Base-by-base conservation (phyloP, 2,888 invertebrate genomes). In the Pristionchus exspectatus region DNA sequence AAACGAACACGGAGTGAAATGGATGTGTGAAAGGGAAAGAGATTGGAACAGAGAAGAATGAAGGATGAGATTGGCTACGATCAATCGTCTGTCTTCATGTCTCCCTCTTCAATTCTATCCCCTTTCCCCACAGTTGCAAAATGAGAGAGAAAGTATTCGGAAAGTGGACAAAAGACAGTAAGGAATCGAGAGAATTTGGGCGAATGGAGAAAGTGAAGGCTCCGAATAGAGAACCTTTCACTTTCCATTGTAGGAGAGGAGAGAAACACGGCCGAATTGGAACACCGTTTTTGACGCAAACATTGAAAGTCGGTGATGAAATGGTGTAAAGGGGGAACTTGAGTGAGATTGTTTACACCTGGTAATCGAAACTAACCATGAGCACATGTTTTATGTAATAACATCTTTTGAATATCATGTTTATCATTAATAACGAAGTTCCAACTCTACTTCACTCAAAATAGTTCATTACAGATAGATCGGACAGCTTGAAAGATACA, bases 191-290 rank as follows among this genome's bases (percentile, higher is more conserved):
- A 81, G 81, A 81, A 33, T 10, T 33, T 38, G 33, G 74, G 38
- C 74, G 14, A 4, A 24, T 14, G 50, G 27, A 54, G 81, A 81
- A 81, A 81, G 81, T 81, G 74, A 81, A 50, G 81, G 81, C 81
- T 81, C 81, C 50, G 81, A 54, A 81, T 54, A 27, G 81, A 44
- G 81, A 81, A 81, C 81, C 81, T 81, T 81, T 81, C 81, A 81
- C 81, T 81, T 81, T 81, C 81, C 10, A 81, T 81, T 81, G 81
- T 50, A 50, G 81, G 50, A 81, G n/a, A 27, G 33, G 81, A 81
- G 21, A 81, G 74, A 74, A 74, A 69, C 69, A 69, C 12, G 66
- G n/a, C 3, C 69, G 30, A 69, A 69, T 69, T 33, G 30, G 77
- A 77, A 77, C 77, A 77, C 77, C 77, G 30, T 77, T 77, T 63